These are phyloP conservation scores for Platycercus adscitus DNA, from an alignment of 2,113 vertebrate genomes.

Conservation along the genomic window DNA sequence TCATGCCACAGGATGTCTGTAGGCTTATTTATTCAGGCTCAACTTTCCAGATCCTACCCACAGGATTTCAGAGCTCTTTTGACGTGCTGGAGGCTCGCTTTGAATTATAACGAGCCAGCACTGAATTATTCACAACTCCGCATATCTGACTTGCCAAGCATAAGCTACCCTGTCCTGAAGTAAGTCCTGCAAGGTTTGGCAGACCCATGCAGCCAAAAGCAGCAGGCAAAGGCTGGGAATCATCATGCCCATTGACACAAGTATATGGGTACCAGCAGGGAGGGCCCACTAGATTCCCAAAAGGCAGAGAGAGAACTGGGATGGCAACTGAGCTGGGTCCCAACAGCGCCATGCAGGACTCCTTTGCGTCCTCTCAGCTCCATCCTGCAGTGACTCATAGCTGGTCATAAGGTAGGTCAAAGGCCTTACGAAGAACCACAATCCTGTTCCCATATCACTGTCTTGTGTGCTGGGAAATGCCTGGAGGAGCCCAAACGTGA, in stretches of 20 bases:
- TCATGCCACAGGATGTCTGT: not conserved
- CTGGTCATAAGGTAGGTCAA: not conserved
- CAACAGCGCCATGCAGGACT: fast-evolving
- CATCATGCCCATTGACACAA: not conserved
- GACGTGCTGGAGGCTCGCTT: not conserved
- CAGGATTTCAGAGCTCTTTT: not conserved
- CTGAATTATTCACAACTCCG: not conserved
- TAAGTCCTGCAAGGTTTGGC: not conserved
- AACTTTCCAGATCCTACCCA: not conserved
- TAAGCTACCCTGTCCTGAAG: not conserved
- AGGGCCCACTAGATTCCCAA: not conserved
- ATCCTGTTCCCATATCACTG: fast-evolving
- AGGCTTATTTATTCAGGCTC: not conserved
- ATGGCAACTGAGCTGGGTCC: not conserved
- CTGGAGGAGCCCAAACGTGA: not conserved
- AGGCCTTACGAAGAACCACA: not conserved
- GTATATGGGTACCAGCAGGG: not conserved
- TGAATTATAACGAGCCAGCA: not conserved
- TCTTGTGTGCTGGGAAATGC: not conserved
- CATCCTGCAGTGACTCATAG: not conserved
- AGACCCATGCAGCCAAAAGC: not conserved
- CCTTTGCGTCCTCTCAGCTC: not conserved
- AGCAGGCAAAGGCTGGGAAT: not conserved
- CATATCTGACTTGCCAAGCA: not conserved
- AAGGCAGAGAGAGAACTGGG: not conserved